Base-by-base conservation (phyloP, 2,113 vertebrate genomes). In the Piliocolobus tephrosceles region DNA sequence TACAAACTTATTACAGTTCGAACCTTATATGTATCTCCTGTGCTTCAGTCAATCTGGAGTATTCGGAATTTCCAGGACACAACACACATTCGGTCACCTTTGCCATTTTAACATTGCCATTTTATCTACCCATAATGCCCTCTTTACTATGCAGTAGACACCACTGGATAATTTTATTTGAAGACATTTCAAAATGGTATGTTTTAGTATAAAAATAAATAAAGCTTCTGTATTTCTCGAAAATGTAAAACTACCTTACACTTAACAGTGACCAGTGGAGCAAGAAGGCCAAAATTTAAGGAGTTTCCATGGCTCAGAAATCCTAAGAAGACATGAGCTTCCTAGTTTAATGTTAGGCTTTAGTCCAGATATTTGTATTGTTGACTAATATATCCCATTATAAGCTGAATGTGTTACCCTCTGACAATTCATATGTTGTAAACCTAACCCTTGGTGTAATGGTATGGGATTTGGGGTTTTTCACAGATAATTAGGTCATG, bases 1-100 rank as follows among this genome's bases (percentile, higher is more conserved):
- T 55, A 8, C 23, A 94, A 32, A 25, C 11, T 57, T 85, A 23
- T 6, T 16, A 57, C 13, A 79, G 1, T 72, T 55, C 79, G n/a
- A 76, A 66, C 4, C 18, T 45, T 38, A 12, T 1, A 64, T 1
- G 2, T 18, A 25, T 2, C 13, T 40, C 8, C 3, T 50, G 22
- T 47, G 13, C 3, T 72, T 73, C 20, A 78, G 50, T 0, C 13
- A 93, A 57, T 22, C 7, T 35, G 17, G 5, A 16, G 13, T 72
- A 5, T 10, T 35, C 35, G 38, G 40, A 64, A 8, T 80, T 96
- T 86, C 90, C 13, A 43, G 30, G 27, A 79, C 35, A 70, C 4
- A 22, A 23, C 0, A 58, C 47, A 1, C 1, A 55, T 43, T 55
- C 50, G 43, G 45, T 68, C 10, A 27, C 12, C 14, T 61, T 75